A percentile compares a stretch with the other conserved stretches of the same genome.
phyloP scores from a whole-genome alignment of 2,797 vertebrate species.

The Hozukius guyotensis region DNA sequence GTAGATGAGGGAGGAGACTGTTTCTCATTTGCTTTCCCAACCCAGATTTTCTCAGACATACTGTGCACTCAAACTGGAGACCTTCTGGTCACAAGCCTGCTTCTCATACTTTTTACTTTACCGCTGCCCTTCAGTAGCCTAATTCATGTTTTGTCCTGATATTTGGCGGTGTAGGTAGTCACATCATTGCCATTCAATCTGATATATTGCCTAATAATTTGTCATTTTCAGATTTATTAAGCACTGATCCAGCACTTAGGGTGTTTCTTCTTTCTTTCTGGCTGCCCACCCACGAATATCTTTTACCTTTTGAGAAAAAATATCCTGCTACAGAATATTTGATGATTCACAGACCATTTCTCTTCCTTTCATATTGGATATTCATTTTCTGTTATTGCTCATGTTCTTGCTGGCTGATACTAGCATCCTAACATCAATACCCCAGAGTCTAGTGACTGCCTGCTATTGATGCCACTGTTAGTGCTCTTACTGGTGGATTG shows the following conservation, averaged over 20 bases:
- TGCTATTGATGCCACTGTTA: constrained; percentile 3
- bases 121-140: neutral
- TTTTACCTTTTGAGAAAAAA: neutral
- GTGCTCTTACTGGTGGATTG: neutral
- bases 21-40: constrained; percentile 52
- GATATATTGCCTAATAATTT: constrained; percentile 36
- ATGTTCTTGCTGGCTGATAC: neutral
- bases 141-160: constrained; percentile 1
- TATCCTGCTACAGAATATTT: neutral
- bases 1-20: constrained; percentile 37
- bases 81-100: constrained; percentile 13
- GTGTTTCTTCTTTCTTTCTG: neutral
- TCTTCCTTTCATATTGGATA: constrained; percentile 1
- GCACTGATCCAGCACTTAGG: neutral
- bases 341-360: neutral
- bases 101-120: constrained; percentile 7
- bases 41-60: constrained; percentile 37
- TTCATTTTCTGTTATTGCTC: neutral
- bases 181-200: constrained; percentile 7
- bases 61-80: constrained; percentile 31
- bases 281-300: neutral
- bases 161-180: neutral
- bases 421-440: neutral
- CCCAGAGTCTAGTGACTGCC: constrained; percentile 6
- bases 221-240: constrained; percentile 50